Evolutionary conservation across 2,113 vertebrate genomes (phyloP).

Genomic region (Callospermophilus lateralis): DNA sequence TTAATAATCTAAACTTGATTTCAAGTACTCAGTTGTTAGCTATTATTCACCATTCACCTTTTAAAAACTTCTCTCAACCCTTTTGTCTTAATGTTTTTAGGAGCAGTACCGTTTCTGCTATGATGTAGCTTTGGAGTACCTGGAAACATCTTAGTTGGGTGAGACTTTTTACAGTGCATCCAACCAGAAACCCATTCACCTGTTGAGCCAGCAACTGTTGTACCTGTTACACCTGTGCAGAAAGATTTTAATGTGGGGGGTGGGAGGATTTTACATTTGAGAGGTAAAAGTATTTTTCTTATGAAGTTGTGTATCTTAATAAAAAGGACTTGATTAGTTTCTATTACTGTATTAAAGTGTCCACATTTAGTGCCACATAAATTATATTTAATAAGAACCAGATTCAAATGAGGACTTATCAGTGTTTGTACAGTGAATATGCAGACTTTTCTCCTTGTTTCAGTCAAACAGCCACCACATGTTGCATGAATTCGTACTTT

Average conservation of each 20-base stretch:
- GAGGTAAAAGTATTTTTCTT: constrained; percentile 92
- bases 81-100: constrained; percentile 81
- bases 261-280: constrained; percentile 89
- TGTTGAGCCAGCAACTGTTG: constrained; percentile 84
- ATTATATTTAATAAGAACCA: constrained; percentile 85
- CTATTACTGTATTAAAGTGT: constrained; percentile 89
- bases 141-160: constrained; percentile 94
- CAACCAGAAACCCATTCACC: constrained; percentile 75
- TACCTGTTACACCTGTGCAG: constrained; percentile 84
- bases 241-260: constrained; percentile 87
- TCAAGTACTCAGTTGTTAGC: not conserved
- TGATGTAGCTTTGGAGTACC: constrained; percentile 96
- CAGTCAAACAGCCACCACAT: constrained; percentile 82
- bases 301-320: constrained; percentile 91
- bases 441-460: constrained; percentile 85
- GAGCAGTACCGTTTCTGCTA: constrained; percentile 99
- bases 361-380: constrained; percentile 88
- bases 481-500: constrained; percentile 91
- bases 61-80: not conserved
- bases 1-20: not conserved
- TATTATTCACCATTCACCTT: not conserved
- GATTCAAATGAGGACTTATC: constrained; percentile 83
- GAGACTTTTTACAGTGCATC: constrained; percentile 75
- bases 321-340: constrained; percentile 88
- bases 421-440: constrained; percentile 84